phyloP scores from a whole-genome alignment of 2,888 invertebrate species.

The Catocala nupta region DNA sequence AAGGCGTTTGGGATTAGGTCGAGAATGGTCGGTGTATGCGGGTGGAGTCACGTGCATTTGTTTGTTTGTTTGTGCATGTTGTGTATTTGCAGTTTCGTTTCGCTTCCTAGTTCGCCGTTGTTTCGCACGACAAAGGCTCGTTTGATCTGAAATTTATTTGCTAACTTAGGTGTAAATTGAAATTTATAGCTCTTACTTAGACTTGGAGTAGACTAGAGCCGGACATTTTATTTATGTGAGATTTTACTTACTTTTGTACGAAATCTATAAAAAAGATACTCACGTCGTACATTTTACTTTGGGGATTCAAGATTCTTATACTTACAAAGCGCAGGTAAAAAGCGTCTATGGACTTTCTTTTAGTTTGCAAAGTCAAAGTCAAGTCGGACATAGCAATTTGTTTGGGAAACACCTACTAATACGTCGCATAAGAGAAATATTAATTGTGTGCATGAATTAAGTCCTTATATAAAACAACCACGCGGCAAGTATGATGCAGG shows the following conservation, averaged over 20 bases:
- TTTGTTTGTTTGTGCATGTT: conserved; percentile 39
- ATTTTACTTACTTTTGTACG: neutral
- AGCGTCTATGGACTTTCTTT: too few species aligned
- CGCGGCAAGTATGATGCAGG: too few species aligned
- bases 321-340: too few species aligned
- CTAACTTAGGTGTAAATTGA: conserved; percentile 16
- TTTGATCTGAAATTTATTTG: conserved; percentile 28
- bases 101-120: conserved; percentile 38
- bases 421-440: too few species aligned
- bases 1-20: neutral
- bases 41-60: conserved; percentile 15
- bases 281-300: too few species aligned
- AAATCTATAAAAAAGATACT: too few species aligned
- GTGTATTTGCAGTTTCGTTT: conserved; percentile 45
- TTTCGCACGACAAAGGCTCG: conserved; percentile 33
- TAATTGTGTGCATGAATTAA: too few species aligned
- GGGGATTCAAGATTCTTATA: too few species aligned
- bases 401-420: too few species aligned
- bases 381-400: too few species aligned
- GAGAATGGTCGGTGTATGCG: neutral
- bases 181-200: conserved; percentile 13
- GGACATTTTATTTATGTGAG: conserved; percentile 1
- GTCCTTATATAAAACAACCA: too few species aligned
- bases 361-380: too few species aligned
- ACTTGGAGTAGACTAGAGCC: neutral